Percentiles rank a stretch among this genome's conserved stretches.
phyloP scores from a whole-genome alignment of 2,888 invertebrate species.

The Orthosia gracilis region DNA sequence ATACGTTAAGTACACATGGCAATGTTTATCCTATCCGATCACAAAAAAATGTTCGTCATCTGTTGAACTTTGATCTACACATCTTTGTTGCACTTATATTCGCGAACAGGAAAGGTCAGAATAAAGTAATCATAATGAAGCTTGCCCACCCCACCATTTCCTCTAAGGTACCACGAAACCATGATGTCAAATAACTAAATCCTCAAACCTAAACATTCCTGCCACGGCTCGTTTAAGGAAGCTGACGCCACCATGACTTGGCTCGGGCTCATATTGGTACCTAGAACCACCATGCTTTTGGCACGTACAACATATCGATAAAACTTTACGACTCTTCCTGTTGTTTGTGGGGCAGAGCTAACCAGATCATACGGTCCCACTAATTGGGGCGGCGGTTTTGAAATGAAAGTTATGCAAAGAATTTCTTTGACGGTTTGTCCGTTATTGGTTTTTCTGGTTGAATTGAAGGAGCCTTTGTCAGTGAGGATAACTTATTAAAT shows the following conservation, averaged over 20 bases:
- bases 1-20: neutral
- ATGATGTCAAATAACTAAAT: constrained; percentile 36
- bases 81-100: neutral
- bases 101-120: neutral
- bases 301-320: constrained; percentile 75
- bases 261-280: constrained; percentile 61
- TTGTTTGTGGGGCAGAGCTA: constrained; percentile 73
- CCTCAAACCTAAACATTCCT: constrained; percentile 17
- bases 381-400: constrained; percentile 64
- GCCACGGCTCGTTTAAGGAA: constrained; percentile 53
- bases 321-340: constrained; percentile 83
- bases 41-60: neutral
- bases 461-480: neutral
- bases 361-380: constrained; percentile 69
- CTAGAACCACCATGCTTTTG: constrained; percentile 70
- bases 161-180: constrained; percentile 1
- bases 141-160: too few relatives aligned
- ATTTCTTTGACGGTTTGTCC: constrained; percentile 22
- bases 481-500: neutral
- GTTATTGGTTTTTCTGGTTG: neutral
- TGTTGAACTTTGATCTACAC: neutral
- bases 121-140: neutral
- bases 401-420: constrained; percentile 59
- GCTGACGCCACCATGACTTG: constrained; percentile 62
- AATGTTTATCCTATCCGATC: neutral